Evolutionary conservation across 2,797 vertebrate species (phyloP).

Genomic region (Notolabrus celidotus): DNA sequence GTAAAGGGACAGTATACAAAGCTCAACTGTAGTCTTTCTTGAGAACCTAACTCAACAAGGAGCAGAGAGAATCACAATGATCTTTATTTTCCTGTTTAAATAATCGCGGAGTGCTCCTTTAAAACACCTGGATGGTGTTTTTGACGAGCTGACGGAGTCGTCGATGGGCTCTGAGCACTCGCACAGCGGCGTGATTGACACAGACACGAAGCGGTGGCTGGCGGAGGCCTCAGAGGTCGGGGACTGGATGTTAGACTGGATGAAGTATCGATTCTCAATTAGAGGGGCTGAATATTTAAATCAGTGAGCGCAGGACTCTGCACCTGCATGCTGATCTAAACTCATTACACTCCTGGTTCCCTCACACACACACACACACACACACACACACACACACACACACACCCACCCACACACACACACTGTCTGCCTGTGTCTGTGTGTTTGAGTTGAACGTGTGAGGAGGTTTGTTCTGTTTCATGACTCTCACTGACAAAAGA

Average conservation of each 20-base stretch:
- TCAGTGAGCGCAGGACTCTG: constrained; percentile 24
- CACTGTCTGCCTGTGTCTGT: background rate
- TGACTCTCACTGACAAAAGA: constrained; percentile 86
- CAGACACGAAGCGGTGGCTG: constrained; percentile 40
- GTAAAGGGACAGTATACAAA: too few relatives aligned
- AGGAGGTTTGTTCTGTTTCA: background rate
- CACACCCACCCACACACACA: too few relatives aligned
- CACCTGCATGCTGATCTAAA: constrained; percentile 34
- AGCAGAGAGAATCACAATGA: too few relatives aligned
- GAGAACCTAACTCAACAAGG: too few relatives aligned
- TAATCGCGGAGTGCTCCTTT: too few relatives aligned
- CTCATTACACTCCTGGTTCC: too few relatives aligned
- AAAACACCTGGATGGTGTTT: too few relatives aligned
- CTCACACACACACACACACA: too few relatives aligned
- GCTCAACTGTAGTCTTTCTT: too few relatives aligned
- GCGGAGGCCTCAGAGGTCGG: constrained; percentile 56
- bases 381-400: too few relatives aligned
- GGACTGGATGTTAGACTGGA: constrained; percentile 68
- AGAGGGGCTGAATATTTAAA: constrained; percentile 47
- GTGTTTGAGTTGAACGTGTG: too few relatives aligned
- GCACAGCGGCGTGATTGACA: constrained; percentile 36
- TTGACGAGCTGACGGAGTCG: constrained; percentile 22
- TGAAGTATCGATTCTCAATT: constrained; percentile 72
- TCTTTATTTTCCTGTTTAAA: too few relatives aligned
- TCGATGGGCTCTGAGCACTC: constrained; percentile 26